Evolutionary conservation across 2,888 invertebrate genomes (phyloP).

Genomic region (Acleris literana): DNA sequence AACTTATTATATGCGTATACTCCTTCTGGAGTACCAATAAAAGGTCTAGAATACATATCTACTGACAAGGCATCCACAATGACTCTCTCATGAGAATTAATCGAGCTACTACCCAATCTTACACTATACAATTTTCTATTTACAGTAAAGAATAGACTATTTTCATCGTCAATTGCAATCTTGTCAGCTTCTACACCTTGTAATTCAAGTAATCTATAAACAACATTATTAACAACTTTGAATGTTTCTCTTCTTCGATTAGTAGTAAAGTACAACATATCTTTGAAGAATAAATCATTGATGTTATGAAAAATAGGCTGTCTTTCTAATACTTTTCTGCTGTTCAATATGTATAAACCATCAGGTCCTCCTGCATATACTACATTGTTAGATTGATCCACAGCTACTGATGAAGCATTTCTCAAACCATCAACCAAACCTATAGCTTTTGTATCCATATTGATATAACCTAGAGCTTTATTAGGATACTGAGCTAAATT

Average conservation of each 20-base stretch:
- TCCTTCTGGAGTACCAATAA: conserved; percentile 6
- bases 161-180: conserved; percentile 64
- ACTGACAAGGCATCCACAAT: conserved; percentile 21
- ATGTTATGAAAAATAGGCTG: conserved; percentile 65
- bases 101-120: conserved; percentile 58
- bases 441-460: conserved; percentile 52
- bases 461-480: conserved; percentile 57
- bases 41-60: conserved; percentile 15
- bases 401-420: conserved; percentile 67
- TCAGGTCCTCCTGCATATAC: conserved; percentile 67
- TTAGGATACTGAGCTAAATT: conserved; percentile 53
- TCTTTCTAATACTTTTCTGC: conserved; percentile 57
- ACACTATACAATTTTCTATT: conserved; percentile 59
- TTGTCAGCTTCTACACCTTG: conserved; percentile 56
- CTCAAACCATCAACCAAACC: conserved; percentile 62
- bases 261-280: conserved; percentile 60
- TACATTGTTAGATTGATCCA: conserved; percentile 62
- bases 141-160: conserved; percentile 64
- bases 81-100: conserved; percentile 5
- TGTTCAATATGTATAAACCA: conserved; percentile 64
- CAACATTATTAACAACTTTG: conserved; percentile 62
- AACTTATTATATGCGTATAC: conserved; percentile 64
- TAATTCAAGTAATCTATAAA: conserved; percentile 55
- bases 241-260: conserved; percentile 60
- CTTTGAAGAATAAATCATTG: conserved; percentile 59